Conservation (phyloP, 2,113 vertebrate species). For the Herpailurus yagouaroundi region DNA sequence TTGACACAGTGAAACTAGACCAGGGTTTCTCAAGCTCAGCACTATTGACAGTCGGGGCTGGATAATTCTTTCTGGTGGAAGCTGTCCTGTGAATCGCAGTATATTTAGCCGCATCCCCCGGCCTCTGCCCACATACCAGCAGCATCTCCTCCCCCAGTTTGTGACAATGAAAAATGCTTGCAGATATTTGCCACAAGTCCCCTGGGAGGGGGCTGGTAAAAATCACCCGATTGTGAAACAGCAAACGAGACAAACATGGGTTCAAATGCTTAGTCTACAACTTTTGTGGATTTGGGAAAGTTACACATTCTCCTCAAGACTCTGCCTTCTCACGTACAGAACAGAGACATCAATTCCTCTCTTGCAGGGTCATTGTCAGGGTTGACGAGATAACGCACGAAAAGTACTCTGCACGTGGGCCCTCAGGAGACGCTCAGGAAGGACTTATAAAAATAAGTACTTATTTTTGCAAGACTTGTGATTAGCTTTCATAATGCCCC, state of each 20-base stretch:
- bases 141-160: not conserved
- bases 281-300: not conserved
- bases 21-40: not conserved
- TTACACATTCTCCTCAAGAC: not conserved
- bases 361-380: not conserved
- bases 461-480: not conserved
- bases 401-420: accelerated
- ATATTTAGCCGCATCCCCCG: not conserved
- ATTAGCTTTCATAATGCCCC: not conserved
- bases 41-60: not conserved
- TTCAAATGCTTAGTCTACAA: not conserved
- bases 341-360: not conserved
- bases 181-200: not conserved
- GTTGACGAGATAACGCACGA: not conserved
- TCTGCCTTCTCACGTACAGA: not conserved
- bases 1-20: not conserved
- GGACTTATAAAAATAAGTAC: not conserved
- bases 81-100: too few relatives aligned
- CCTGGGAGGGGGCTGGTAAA: not conserved
- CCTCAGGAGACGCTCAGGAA: not conserved
- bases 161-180: not conserved
- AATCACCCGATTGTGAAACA: not conserved
- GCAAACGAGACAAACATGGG: not conserved
- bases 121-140: not conserved
- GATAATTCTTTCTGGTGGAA: not conserved